A percentile compares a stretch with the other conserved stretches of the same genome.
These are phyloP conservation scores for Megaleporinus macrocephalus DNA, from an alignment of 2,113 vertebrate genomes.

Conservation along the genomic window DNA sequence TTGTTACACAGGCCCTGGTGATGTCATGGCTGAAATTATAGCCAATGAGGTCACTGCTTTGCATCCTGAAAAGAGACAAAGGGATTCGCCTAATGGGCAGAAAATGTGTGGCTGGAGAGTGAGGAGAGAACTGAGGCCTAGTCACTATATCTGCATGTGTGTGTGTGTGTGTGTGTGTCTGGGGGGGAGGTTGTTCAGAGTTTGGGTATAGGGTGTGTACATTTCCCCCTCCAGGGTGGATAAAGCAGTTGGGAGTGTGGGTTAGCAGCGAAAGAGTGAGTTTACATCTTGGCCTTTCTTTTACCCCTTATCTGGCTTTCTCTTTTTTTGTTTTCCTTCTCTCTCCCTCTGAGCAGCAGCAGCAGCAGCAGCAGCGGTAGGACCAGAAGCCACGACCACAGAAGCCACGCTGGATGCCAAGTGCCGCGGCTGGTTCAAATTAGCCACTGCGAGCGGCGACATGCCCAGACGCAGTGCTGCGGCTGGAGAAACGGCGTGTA, in stretches of 20 bases:
- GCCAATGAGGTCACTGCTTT: slow-evolving; percentile 69
- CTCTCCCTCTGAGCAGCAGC: slow-evolving; percentile 45
- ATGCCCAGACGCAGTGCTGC: slow-evolving; percentile 72
- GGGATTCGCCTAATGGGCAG: slow-evolving; percentile 58
- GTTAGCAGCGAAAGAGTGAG: neutral
- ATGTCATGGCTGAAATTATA: slow-evolving; percentile 70
- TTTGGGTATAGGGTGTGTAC: neutral
- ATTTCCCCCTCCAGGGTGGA: neutral
- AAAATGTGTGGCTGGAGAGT: slow-evolving; percentile 37
- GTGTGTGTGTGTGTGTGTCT: slow-evolving; percentile 24
- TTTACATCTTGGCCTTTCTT: slow-evolving; percentile 18
- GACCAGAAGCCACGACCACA: slow-evolving; percentile 75
- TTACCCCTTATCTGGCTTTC: slow-evolving; percentile 19
- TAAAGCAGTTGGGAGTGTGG: slow-evolving; percentile 6
- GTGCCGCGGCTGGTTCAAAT: slow-evolving; percentile 77
- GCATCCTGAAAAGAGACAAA: slow-evolving; percentile 67
- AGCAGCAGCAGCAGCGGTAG: slow-evolving; percentile 53
- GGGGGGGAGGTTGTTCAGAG: neutral
- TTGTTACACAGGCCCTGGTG: slow-evolving; percentile 62
- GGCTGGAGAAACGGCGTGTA: slow-evolving; percentile 60
- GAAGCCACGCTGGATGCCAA: slow-evolving; percentile 73
- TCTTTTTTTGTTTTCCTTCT: slow-evolving; percentile 21
- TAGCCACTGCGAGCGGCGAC: slow-evolving; percentile 76
- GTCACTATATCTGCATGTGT: slow-evolving; percentile 50
- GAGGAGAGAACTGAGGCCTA: slow-evolving; percentile 1